Evolutionary conservation across 2,888 invertebrate species (phyloP).

Genomic region (Thera obeliscata): DNA sequence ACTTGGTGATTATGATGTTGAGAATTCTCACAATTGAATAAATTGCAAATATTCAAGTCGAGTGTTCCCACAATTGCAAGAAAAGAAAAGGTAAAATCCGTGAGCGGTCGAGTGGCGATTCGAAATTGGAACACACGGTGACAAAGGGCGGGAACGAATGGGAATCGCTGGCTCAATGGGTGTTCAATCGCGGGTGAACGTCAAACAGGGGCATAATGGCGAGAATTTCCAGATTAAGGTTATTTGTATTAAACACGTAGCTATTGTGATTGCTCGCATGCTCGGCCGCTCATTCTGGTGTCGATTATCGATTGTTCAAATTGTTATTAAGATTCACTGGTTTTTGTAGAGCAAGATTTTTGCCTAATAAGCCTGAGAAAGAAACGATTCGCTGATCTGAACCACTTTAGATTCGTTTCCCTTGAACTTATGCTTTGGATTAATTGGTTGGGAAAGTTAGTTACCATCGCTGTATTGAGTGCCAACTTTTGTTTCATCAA

Average conservation of each 20-base stretch:
- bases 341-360: constrained; percentile 54
- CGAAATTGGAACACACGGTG: constrained; percentile 42
- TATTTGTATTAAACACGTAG: constrained; percentile 76
- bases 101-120: constrained; percentile 72
- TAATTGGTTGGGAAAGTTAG: constrained; percentile 28
- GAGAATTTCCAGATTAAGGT: constrained; percentile 69
- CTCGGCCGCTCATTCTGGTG: constrained; percentile 57
- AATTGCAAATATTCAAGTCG: constrained; percentile 65
- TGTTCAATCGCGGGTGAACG: constrained; percentile 71
- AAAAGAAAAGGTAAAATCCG: constrained; percentile 57
- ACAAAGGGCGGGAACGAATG: constrained; percentile 62
- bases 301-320: constrained; percentile 52
- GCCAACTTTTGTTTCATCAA: constrained; percentile 5
- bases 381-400: constrained; percentile 45
- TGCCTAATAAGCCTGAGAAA: constrained; percentile 66
- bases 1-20: constrained; percentile 59
- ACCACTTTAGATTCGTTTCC: constrained; percentile 34
- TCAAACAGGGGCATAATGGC: constrained; percentile 68
- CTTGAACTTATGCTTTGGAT: constrained; percentile 25
- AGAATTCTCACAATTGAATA: constrained; percentile 70
- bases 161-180: constrained; percentile 58
- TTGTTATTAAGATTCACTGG: constrained; percentile 58
- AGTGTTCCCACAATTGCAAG: constrained; percentile 74
- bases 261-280: constrained; percentile 65
- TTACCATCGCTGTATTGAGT: background rate